These are phyloP conservation scores for Melipona bicolor DNA, from an alignment of 2,888 invertebrate species.

Conservation along the genomic window DNA sequence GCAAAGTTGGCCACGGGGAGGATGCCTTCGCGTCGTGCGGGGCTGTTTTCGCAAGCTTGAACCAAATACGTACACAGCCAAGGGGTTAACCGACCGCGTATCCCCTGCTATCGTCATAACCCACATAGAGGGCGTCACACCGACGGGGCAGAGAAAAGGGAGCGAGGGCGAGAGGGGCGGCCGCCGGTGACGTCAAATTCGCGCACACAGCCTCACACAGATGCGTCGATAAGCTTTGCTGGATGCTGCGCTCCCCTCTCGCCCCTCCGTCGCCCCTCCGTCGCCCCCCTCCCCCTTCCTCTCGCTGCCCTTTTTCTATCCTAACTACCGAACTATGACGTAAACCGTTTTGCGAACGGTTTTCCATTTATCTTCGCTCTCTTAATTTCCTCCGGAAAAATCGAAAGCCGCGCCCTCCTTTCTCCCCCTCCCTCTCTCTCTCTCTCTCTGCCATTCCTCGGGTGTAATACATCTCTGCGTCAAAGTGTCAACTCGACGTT, in stretches of 20 bases:
- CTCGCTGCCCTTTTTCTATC: constrained; percentile 47
- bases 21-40: constrained; percentile 33
- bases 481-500: constrained; percentile 47
- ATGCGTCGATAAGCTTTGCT: constrained; percentile 71
- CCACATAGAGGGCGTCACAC: constrained; percentile 82
- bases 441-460: too few relatives aligned
- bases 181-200: constrained; percentile 77
- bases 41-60: constrained; percentile 66
- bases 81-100: constrained; percentile 76
- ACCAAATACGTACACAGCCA: constrained; percentile 70
- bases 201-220: constrained; percentile 61
- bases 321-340: constrained; percentile 63
- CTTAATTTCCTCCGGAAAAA: constrained; percentile 59
- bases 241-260: constrained; percentile 61
- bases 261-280: background rate
- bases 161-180: constrained; percentile 45
- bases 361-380: constrained; percentile 55
- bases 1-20: constrained; percentile 44
- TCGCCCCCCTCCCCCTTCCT: background rate
- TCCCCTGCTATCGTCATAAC: constrained; percentile 80
- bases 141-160: constrained; percentile 49
- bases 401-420: constrained; percentile 33
- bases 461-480: constrained; percentile 46
- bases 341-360: constrained; percentile 55
- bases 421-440: background rate